Percentiles rank a stretch among this genome's conserved stretches.
Conservation (phyloP, 1,140 invertebrate species). For the Aphaenogaster floridana region DNA sequence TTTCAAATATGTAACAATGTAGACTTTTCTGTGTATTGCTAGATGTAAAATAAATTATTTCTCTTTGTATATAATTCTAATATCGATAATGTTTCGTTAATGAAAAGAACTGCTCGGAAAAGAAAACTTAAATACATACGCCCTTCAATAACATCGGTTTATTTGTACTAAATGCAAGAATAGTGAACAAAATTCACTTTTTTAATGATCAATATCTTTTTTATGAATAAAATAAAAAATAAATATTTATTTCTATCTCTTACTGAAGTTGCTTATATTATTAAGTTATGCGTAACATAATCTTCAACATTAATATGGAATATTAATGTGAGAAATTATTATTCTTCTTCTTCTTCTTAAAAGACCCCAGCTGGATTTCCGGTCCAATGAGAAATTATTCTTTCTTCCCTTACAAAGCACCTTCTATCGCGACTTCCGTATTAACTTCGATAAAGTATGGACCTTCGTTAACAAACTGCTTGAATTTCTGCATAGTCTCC, state of each 20-base stretch:
- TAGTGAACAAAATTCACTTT: background rate
- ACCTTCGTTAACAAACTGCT: conserved; percentile 91
- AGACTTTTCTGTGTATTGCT: conserved; percentile 59
- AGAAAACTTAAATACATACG: background rate
- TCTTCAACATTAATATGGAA: conserved; percentile 9
- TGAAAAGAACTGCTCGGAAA: background rate
- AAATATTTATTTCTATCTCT: conserved; percentile 52
- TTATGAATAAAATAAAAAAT: conserved; percentile 56
- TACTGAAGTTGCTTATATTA: conserved; percentile 26
- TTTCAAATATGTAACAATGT: conserved; percentile 44
- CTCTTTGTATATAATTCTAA: conserved; percentile 66
- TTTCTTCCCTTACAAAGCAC: conserved; percentile 83
- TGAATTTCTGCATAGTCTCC: conserved; percentile 88
- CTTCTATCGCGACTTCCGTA: conserved; percentile 91
- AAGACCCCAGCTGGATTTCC: too few species aligned
- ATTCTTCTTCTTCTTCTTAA: background rate
- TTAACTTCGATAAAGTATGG: conserved; percentile 90
- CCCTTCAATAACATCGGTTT: background rate
- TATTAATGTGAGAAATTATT: conserved; percentile 10
- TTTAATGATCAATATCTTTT: conserved; percentile 1
- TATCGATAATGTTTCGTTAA: background rate
- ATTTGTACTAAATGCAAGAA: conserved; percentile 34
- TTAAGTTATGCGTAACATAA: conserved; percentile 18
- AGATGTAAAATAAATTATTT: conserved; percentile 82
- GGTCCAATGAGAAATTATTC: background rate